phyloP scores from a whole-genome alignment of 92 coral and sea anemone species.

The Palythoa heliodiscus region DNA sequence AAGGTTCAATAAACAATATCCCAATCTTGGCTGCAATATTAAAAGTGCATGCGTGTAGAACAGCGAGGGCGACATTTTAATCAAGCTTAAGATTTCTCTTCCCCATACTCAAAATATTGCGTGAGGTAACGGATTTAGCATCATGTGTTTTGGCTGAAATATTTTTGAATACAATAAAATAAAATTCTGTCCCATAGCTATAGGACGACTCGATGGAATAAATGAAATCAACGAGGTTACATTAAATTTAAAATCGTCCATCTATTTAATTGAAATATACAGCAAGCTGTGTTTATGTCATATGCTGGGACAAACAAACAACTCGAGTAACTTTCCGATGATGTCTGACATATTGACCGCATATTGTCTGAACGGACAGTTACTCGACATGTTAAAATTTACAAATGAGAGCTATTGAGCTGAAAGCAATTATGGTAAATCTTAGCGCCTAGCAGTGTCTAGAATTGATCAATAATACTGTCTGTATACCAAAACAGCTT shows the following conservation, averaged over 20 bases:
- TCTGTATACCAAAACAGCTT: not conserved
- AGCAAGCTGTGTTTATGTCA: conserved; percentile 16
- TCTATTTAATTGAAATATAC: not conserved
- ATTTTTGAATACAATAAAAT: not conserved
- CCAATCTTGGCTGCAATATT: not conserved
- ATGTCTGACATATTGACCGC: conserved; percentile 19
- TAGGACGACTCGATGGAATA: not conserved
- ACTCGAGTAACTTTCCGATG: conserved; percentile 9
- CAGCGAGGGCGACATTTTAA: not conserved
- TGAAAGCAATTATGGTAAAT: conserved; percentile 22
- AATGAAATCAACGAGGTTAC: not conserved
- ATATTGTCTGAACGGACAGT: conserved; percentile 33
- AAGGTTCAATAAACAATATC: not conserved
- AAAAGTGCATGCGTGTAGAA: not conserved
- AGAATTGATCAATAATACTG: not conserved
- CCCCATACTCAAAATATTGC: conserved; percentile 20
- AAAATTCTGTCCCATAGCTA: not conserved
- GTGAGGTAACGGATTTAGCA: conserved; percentile 4
- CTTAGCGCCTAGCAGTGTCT: not conserved
- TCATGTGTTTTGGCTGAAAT: not conserved
- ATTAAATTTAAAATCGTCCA: not conserved
- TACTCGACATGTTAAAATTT: conserved; percentile 10
- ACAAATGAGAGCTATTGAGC: conserved; percentile 29
- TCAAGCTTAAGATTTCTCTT: conserved; percentile 5
- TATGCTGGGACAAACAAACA: conserved; percentile 39